Percentiles rank a stretch among this genome's conserved stretches.
Conservation (phyloP, 2,797 vertebrate genomes). For the Amniataba percoides region DNA sequence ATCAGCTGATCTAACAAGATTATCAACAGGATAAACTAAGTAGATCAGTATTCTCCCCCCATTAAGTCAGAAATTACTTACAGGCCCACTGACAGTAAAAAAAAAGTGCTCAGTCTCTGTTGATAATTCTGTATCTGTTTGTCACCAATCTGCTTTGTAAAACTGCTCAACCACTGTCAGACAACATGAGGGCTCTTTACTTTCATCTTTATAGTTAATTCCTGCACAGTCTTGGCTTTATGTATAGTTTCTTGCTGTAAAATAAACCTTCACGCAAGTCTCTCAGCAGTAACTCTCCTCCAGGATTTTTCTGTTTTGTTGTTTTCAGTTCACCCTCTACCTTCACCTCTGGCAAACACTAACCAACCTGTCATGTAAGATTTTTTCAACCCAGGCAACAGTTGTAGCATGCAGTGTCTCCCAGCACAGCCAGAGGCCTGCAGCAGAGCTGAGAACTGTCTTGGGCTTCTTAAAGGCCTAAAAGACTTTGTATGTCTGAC, state of each 20-base stretch:
- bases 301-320: neutral
- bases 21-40: neutral
- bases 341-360: conserved; percentile 3
- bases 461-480: neutral
- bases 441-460: neutral
- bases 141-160: neutral
- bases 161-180: neutral
- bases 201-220: neutral
- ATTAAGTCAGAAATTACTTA: neutral
- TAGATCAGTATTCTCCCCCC: neutral
- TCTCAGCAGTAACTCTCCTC: neutral
- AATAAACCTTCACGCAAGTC: neutral
- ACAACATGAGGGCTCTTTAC: neutral
- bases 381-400: conserved; percentile 3
- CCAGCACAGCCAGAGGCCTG: neutral
- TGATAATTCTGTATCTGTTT: neutral
- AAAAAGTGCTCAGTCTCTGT: neutral
- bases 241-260: neutral
- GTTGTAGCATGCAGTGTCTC: neutral
- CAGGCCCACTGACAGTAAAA: neutral
- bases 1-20: neutral
- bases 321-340: neutral
- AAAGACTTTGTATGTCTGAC: neutral
- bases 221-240: neutral
- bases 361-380: neutral